Evolutionary conservation across 2,113 vertebrate genomes (phyloP).

Genomic region (Pao palembangensis): DNA sequence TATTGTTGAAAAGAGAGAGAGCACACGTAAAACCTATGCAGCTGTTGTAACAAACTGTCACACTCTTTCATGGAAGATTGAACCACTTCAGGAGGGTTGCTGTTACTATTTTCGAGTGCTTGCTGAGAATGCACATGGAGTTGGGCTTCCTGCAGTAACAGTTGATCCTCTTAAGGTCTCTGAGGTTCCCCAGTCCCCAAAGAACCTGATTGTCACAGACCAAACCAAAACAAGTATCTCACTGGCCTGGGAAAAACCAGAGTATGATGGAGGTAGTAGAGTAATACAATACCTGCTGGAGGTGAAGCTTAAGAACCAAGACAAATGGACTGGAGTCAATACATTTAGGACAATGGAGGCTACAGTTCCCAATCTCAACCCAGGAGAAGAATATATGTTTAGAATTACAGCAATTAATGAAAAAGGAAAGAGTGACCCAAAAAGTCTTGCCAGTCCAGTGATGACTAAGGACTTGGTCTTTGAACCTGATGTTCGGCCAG

Average conservation of each 20-base stretch:
- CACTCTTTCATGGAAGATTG: slow-evolving; percentile 88
- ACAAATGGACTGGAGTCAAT: slow-evolving; percentile 91
- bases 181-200: slow-evolving; percentile 93
- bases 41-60: slow-evolving; percentile 95
- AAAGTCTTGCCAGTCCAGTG: slow-evolving; percentile 87
- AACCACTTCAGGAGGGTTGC: slow-evolving; percentile 93
- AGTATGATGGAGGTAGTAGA: slow-evolving; percentile 97
- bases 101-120: slow-evolving; percentile 93
- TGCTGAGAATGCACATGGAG: slow-evolving; percentile 92
- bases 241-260: slow-evolving; percentile 91
- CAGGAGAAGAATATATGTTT: slow-evolving; percentile 93
- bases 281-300: slow-evolving; percentile 93
- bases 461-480: slow-evolving; percentile 93
- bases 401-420: slow-evolving; percentile 94
- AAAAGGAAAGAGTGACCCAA: slow-evolving; percentile 95
- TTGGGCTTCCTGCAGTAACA: slow-evolving; percentile 88
- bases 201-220: slow-evolving; percentile 89
- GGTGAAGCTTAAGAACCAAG: slow-evolving; percentile 89
- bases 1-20: slow-evolving; percentile 95
- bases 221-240: slow-evolving; percentile 93
- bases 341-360: slow-evolving; percentile 90
- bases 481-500: slow-evolving; percentile 89
- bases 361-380: slow-evolving; percentile 84
- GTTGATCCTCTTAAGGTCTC: slow-evolving; percentile 90
- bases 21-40: slow-evolving; percentile 92